Percentiles rank a stretch among this genome's conserved stretches.
These are phyloP conservation scores for Tanypteryx hageni DNA, from an alignment of 2,888 invertebrate genomes.

Conservation along the genomic window DNA sequence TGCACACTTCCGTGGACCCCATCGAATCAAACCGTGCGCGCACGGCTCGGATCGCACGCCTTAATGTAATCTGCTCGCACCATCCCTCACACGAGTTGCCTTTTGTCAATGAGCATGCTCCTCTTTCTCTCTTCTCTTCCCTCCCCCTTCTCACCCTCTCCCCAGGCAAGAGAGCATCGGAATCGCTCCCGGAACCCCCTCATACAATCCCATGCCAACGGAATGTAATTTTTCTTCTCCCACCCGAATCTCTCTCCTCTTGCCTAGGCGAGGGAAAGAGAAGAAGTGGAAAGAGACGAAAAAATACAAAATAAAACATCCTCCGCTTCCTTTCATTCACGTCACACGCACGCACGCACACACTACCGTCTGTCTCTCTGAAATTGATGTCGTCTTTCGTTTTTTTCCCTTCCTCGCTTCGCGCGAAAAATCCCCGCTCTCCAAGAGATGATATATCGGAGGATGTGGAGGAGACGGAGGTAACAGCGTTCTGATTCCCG, in stretches of 20 bases:
- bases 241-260: neutral
- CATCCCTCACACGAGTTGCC: neutral
- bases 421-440: constrained; percentile 12
- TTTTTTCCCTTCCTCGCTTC: neutral
- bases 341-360: constrained; percentile 1
- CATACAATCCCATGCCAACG: neutral
- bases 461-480: neutral
- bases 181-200: constrained; percentile 1
- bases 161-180: neutral
- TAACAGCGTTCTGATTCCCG: neutral
- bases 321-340: neutral
- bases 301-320: neutral
- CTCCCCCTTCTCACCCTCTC: neutral
- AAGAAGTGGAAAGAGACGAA: neutral
- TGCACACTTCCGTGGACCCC: neutral
- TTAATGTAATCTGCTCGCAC: neutral
- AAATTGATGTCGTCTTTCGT: constrained; percentile 16
- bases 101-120: constrained; percentile 1
- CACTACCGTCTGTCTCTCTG: constrained; percentile 21
- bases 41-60: neutral
- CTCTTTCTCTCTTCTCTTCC: neutral
- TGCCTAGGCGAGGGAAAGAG: neutral
- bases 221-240: constrained; percentile 6
- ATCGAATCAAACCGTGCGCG: constrained; percentile 28
- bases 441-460: neutral